These are phyloP conservation scores for Camponotus pennsylvanicus DNA, from an alignment of 1,140 invertebrate genomes.

Conservation along the genomic window DNA sequence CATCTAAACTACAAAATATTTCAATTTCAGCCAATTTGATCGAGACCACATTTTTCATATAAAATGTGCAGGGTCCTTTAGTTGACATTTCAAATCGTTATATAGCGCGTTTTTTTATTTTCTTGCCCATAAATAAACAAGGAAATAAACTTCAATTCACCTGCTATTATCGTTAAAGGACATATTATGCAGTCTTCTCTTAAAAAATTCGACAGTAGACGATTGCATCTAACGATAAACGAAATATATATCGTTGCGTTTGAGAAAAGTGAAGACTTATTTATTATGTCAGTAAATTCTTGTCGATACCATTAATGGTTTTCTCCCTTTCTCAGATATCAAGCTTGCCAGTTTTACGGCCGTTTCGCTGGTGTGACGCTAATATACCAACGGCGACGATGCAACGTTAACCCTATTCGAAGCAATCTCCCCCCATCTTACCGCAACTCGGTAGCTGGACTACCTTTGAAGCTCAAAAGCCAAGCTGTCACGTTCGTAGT, in stretches of 20 bases:
- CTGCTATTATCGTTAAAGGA: neutral
- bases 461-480: slow-evolving; percentile 64
- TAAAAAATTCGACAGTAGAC: slow-evolving; percentile 39
- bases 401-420: neutral
- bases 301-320: neutral
- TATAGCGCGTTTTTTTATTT: neutral
- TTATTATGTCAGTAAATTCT: slow-evolving; percentile 7
- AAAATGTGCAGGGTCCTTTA: neutral
- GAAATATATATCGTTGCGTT: slow-evolving; percentile 32
- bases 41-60: no score
- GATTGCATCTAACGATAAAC: slow-evolving; percentile 1
- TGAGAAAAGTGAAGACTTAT: slow-evolving; percentile 35
- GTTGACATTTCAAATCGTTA: neutral
- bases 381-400: slow-evolving; percentile 1
- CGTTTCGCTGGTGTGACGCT: neutral
- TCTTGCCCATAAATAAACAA: slow-evolving; percentile 12
- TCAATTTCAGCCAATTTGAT: no score
- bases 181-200: neutral
- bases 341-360: slow-evolving; percentile 1
- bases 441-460: neutral
- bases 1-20: no score
- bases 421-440: slow-evolving; percentile 36
- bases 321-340: neutral
- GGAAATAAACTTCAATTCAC: slow-evolving; percentile 7
- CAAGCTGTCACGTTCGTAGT: slow-evolving; percentile 59